Evolutionary conservation across 2,888 invertebrate genomes (phyloP).

Genomic region (Acleris cristana): DNA sequence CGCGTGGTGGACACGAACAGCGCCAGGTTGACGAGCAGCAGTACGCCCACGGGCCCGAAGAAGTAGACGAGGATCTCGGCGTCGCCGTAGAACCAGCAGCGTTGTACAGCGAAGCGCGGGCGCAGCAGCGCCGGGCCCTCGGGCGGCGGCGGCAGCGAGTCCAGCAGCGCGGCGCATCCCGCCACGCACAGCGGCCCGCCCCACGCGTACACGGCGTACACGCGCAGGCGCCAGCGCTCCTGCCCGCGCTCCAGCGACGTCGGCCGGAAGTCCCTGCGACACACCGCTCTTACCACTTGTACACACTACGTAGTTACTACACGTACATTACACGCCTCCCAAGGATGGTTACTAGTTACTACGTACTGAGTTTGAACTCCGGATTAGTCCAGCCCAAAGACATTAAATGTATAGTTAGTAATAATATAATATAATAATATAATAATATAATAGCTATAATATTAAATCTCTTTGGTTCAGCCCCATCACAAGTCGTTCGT

Average conservation of each 20-base stretch:
- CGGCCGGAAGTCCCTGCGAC: constrained; percentile 90
- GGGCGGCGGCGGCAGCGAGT: constrained; percentile 84
- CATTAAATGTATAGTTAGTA: too few relatives aligned
- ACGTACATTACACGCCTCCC: too few relatives aligned
- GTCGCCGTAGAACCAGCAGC: constrained; percentile 94
- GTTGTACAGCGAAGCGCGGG: constrained; percentile 90
- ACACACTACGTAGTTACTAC: too few relatives aligned
- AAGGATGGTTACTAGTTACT: too few relatives aligned
- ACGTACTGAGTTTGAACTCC: too few relatives aligned
- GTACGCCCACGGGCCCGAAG: constrained; percentile 91
- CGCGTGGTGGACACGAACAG: constrained; percentile 92
- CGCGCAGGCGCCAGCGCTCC: constrained; percentile 90
- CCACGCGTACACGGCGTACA: constrained; percentile 94
- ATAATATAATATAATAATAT: too few relatives aligned
- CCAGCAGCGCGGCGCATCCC: constrained; percentile 88
- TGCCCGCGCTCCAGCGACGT: constrained; percentile 93
- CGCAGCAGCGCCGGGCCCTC: constrained; percentile 85
- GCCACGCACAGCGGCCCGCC: constrained; percentile 91
- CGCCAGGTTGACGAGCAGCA: constrained; percentile 90
- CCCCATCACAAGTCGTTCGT: too few relatives aligned
- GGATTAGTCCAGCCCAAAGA: too few relatives aligned
- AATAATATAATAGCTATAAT: too few relatives aligned
- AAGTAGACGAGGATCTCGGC: constrained; percentile 93
- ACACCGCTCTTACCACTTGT: not conserved
- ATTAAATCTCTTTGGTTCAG: too few relatives aligned